Percentiles rank a stretch among this genome's conserved stretches.
phyloP scores from a whole-genome alignment of 2,113 vertebrate genomes.

The Mirounga angustirostris region DNA sequence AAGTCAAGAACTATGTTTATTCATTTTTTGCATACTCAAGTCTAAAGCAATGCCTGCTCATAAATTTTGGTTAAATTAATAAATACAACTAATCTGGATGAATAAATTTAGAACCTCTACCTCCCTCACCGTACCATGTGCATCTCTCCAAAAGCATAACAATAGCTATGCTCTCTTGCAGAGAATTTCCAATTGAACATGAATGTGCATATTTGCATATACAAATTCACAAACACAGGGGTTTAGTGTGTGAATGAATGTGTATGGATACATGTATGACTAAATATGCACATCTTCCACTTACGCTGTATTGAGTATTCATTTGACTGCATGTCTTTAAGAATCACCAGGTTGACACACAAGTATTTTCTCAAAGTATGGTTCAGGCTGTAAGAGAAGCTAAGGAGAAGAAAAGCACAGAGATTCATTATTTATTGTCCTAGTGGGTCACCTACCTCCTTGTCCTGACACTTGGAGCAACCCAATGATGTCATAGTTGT shows the following conservation, averaged over 20 bases:
- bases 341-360: background rate
- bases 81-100: background rate
- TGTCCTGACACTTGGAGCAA: background rate
- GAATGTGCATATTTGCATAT: background rate
- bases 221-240: background rate
- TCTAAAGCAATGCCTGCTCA: background rate
- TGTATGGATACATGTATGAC: background rate
- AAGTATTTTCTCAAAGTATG: background rate
- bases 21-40: background rate
- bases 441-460: background rate
- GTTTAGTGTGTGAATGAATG: background rate
- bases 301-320: background rate
- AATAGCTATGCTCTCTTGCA: background rate
- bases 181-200: background rate
- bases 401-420: background rate
- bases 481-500: conserved; percentile 40
- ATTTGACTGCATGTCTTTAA: conserved; percentile 11
- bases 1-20: background rate
- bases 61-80: conserved; percentile 5
- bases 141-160: background rate
- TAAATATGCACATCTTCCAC: background rate
- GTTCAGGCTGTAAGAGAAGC: background rate
- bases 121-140: background rate
- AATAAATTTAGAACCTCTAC: background rate
- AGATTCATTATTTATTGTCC: background rate